These are phyloP conservation scores for Rhinolophus sinicus DNA, from an alignment of 2,113 vertebrate species.

Conservation along the genomic window DNA sequence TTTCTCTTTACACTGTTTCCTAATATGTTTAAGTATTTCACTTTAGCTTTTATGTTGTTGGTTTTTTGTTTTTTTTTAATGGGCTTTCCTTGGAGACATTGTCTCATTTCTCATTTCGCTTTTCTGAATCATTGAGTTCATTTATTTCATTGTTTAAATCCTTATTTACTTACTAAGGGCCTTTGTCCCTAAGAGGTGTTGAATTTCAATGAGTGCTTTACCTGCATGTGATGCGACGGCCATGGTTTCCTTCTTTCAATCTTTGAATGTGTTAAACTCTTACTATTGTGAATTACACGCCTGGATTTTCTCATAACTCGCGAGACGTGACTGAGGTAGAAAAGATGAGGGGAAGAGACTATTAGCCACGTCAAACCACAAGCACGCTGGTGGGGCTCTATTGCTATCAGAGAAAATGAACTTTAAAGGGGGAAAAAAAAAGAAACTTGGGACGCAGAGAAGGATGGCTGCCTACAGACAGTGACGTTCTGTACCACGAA, in stretches of 20 bases:
- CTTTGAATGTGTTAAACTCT: not conserved
- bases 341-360: too few relatives aligned
- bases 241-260: not conserved
- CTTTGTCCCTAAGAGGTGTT: rapidly evolving
- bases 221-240: rapidly evolving
- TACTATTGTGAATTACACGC: not conserved
- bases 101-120: not conserved
- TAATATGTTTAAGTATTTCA: too few relatives aligned
- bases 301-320: not conserved
- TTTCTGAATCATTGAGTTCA: not conserved
- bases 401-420: not conserved
- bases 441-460: too few relatives aligned
- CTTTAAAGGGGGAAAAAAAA: not conserved
- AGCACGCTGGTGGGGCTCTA: too few relatives aligned
- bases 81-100: too few relatives aligned
- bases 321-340: not conserved
- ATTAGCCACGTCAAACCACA: too few relatives aligned
- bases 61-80: too few relatives aligned
- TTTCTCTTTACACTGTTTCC: too few relatives aligned
- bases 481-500: too few relatives aligned
- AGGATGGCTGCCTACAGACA: too few relatives aligned
- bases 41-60: too few relatives aligned
- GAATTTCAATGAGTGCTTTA: not conserved
- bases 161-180: not conserved
- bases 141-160: not conserved